These are phyloP conservation scores for Passer domesticus DNA, from an alignment of 2,113 vertebrate species.

Conservation along the genomic window DNA sequence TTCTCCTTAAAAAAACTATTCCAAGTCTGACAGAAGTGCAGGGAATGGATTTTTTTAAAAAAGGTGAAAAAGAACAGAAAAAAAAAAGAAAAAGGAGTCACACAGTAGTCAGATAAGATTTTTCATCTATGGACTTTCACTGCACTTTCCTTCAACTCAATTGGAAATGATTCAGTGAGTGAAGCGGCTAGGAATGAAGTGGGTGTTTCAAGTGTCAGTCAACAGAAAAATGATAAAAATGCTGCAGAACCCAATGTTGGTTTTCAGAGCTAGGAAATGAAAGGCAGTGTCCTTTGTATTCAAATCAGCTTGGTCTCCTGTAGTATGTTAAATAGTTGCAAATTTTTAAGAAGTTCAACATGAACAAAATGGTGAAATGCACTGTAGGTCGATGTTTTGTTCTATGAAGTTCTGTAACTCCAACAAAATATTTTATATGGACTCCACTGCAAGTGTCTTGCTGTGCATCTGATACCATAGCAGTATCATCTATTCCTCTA, in stretches of 20 bases:
- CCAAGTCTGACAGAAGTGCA: neutral
- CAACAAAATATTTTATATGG: neutral
- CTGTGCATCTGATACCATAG: neutral
- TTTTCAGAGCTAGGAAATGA: neutral
- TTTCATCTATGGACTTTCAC: neutral
- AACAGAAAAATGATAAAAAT: slow-evolving; percentile 33
- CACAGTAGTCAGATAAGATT: neutral
- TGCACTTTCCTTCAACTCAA: neutral
- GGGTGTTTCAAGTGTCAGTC: slow-evolving; percentile 32
- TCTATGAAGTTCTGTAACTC: neutral
- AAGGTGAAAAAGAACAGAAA: fast-evolving
- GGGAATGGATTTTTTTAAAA: neutral
- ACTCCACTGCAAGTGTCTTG: neutral
- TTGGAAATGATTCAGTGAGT: neutral
- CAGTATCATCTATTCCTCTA: neutral
- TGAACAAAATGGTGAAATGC: neutral
- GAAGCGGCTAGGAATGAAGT: slow-evolving; percentile 7
- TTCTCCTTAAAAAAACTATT: neutral
- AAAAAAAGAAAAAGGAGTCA: neutral
- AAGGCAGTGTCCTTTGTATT: neutral
- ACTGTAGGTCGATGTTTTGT: neutral
- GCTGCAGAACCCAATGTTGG: neutral
- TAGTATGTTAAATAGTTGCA: neutral
- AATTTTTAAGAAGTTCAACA: neutral
- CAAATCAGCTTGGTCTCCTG: neutral